Evolutionary conservation across 2,888 invertebrate genomes (phyloP), one percentile per base, ranked within the genome.

Genomic region (Cyrtodaria siliqua): DNA sequence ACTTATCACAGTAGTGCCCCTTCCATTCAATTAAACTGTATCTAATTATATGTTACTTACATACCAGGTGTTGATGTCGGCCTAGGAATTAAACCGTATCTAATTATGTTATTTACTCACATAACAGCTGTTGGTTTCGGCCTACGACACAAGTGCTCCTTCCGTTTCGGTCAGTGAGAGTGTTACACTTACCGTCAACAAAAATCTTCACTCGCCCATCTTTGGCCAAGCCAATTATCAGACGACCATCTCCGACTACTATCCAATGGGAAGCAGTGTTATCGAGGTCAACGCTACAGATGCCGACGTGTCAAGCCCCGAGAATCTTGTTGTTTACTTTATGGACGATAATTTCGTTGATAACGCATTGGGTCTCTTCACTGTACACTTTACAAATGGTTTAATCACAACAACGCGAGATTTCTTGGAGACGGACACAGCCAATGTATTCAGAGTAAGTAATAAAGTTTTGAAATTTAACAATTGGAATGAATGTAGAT

Each of bases 321-420:
- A 90, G 78, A 90, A 88, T 59, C 73, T 73, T 0, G 63, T 86
- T 50, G 72, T 69, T 47, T 87, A 78, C 33, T 72, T 76, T 24
- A 72, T 86, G 12, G 69, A 57, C 2, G 68, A 68, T 29, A 18
- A 62, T 2, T 50, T 61, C n/a, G 64, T 62, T 18, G 55, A 24
- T 18, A 50, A 59, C 23, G 96, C 97, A 89, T 94, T 95, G 0
- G 96, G 96, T 87, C 97, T 97, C 92, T 98, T 98, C 94, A 96
- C 96, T 85, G 96, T 98, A 4, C 97, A 98, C 92, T 95, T 97
- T 0, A 97, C 97, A 78, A 96, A 96, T 0, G 98, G 98, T 0
- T 95, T 96, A 0, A 94, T 98, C 20, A 94, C 96, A 66, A 96
- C 97, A 0, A 95, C 96, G 26, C 97, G 23, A 44, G 50, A 18